phyloP scores from a whole-genome alignment of 2,888 invertebrate genomes.

The Timandra comae region DNA sequence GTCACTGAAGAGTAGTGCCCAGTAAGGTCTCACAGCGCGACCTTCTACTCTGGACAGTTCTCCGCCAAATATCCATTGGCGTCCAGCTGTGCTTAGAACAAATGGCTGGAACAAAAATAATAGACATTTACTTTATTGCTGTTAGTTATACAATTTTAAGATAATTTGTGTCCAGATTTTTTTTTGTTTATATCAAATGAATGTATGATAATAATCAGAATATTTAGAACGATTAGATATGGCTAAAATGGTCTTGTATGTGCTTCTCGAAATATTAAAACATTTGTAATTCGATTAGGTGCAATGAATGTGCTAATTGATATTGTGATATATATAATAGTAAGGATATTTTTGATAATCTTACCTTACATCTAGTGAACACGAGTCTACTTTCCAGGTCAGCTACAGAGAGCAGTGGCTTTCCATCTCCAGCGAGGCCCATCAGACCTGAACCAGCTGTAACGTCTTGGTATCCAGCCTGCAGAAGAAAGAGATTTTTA shows the following conservation, averaged over 20 bases:
- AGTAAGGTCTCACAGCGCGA: slow-evolving; percentile 86
- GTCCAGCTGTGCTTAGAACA: slow-evolving; percentile 86
- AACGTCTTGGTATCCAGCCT: slow-evolving; percentile 86
- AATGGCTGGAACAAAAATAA: slow-evolving; percentile 81
- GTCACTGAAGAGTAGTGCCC: slow-evolving; percentile 91
- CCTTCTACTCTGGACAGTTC: slow-evolving; percentile 90
- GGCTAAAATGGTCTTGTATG: too few relatives aligned
- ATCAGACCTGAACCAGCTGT: slow-evolving; percentile 89
- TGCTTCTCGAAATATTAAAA: too few relatives aligned
- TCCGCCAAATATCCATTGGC: slow-evolving; percentile 94
- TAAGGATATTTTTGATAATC: slow-evolving; percentile 3
- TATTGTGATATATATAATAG: too few relatives aligned
- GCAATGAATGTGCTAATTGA: too few relatives aligned
- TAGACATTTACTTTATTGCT: too few relatives aligned
- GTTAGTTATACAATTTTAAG: too few relatives aligned
- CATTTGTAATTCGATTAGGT: too few relatives aligned
- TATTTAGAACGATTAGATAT: too few relatives aligned
- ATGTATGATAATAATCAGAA: too few relatives aligned
- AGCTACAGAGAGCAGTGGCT: slow-evolving; percentile 87
- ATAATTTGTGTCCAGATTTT: too few relatives aligned
- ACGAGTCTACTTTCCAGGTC: slow-evolving; percentile 92
- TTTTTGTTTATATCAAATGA: too few relatives aligned
- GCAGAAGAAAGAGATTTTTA: too few relatives aligned
- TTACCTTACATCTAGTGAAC: slow-evolving; percentile 91
- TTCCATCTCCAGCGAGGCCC: slow-evolving; percentile 90